These are phyloP conservation scores for Cladopsammia gracilis DNA, from an alignment of 64 coral and sea anemone genomes.

Conservation along the genomic window DNA sequence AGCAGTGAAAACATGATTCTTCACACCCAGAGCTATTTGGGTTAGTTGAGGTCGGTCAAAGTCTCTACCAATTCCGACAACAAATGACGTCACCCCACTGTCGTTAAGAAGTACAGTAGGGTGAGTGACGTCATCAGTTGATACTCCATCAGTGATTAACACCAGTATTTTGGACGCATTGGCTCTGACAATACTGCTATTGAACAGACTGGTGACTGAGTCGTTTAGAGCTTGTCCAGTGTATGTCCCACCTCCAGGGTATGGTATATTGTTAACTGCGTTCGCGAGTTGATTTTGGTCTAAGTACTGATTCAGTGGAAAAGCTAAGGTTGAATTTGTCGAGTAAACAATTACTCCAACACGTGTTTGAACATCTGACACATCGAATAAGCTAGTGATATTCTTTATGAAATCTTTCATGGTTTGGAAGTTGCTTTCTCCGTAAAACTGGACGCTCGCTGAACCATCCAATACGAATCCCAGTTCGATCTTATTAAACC, in stretches of 20 bases:
- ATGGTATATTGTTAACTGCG: slow-evolving; percentile 54
- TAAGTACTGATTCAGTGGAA: slow-evolving; percentile 49
- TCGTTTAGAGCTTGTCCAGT: slow-evolving; percentile 59
- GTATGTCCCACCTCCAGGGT: slow-evolving; percentile 64
- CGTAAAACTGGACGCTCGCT: slow-evolving; percentile 70
- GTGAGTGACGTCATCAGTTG: slow-evolving; percentile 10
- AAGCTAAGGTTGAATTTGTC: slow-evolving; percentile 18
- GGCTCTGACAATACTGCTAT: background rate
- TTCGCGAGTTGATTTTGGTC: background rate
- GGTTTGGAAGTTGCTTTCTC: slow-evolving; percentile 56
- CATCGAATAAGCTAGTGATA: slow-evolving; percentile 46
- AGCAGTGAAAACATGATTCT: slow-evolving; percentile 50
- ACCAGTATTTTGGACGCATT: slow-evolving; percentile 65
- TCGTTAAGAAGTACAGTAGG: background rate
- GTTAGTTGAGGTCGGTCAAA: slow-evolving; percentile 2
- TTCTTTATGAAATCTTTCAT: slow-evolving; percentile 66
- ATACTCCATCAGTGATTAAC: slow-evolving; percentile 71
- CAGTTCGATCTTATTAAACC: slow-evolving; percentile 73
- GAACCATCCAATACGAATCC: slow-evolving; percentile 82
- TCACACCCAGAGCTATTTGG: slow-evolving; percentile 28
- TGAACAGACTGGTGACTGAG: slow-evolving; percentile 33
- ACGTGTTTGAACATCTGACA: slow-evolving; percentile 57
- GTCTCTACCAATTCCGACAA: slow-evolving; percentile 55
- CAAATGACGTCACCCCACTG: too few species aligned
- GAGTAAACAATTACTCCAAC: slow-evolving; percentile 76